Conservation (phyloP, 2,797 vertebrate genomes). For the Pitangus sulphuratus region DNA sequence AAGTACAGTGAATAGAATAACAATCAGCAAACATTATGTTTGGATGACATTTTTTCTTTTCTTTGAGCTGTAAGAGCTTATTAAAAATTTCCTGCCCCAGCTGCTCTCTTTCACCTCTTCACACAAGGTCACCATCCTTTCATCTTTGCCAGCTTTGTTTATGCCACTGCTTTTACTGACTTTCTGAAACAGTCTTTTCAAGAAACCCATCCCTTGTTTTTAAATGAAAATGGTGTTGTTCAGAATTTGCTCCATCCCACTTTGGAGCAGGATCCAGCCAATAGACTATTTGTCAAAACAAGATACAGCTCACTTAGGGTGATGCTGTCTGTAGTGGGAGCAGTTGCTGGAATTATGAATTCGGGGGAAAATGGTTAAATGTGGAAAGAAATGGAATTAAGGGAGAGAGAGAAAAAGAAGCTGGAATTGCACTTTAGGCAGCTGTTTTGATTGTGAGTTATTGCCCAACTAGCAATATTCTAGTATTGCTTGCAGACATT, state of each 20-base stretch:
- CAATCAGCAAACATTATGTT: not conserved
- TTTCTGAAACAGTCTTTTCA: not conserved
- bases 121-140: not conserved
- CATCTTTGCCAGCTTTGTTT: not conserved
- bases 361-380: not conserved
- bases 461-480: not conserved
- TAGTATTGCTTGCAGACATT: not conserved
- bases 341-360: not conserved
- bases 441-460: not conserved
- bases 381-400: not conserved
- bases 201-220: not conserved
- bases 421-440: not conserved
- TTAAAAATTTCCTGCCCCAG: not conserved
- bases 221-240: not conserved
- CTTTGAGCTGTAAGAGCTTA: not conserved
- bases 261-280: not conserved
- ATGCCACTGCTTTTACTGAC: not conserved
- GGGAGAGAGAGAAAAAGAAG: not conserved
- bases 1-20: not conserved
- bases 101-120: not conserved
- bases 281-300: not conserved
- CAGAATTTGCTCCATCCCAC: not conserved
- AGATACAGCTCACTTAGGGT: not conserved
- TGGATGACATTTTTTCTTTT: not conserved
- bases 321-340: not conserved